Evolutionary conservation across 2,797 vertebrate genomes (phyloP), one percentile per base, ranked within the genome.

Genomic region (Moxostoma hubbsi): DNA sequence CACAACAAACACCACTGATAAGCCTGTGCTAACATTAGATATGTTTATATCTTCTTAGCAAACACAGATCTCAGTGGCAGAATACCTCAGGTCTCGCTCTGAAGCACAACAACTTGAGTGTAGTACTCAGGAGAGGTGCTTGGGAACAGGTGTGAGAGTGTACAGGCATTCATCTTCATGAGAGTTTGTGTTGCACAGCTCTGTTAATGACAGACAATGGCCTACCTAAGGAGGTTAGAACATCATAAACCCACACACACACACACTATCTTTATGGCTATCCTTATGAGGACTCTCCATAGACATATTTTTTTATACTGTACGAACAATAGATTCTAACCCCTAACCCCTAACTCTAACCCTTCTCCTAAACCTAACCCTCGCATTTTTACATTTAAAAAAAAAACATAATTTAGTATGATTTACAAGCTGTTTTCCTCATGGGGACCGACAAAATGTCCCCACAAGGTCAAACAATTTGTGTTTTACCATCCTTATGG

Each of bases 161-260:
- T 69, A 72, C 62, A 66, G 69, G 18, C 85, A 87, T 85, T 82
- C 71, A 75, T 87, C 83, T 83, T 84, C 77, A 84, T 51, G 74
- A 49, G 74, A 68, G 77, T 84, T 51, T 81, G 36, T 68, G 12
- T 62, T 81, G 66, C 75, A 81, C 67, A 79, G 81, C 81, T 69
- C 58, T 77, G 72, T 81, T 76, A 82, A 85, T 74, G 72, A 81
- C 67, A 83, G 76, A 72, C 81, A 75, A 74, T 82, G 84, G 77
- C 88, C 77, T 84, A 92, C 88, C 92, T 89, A 88, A 93, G 91
- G 91, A 93, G 93, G 93, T 94, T 92, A 85, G 67, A 54, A 74
- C 57, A 72, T 74, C 77, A 58, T 68, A 68, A 77, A 62, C 64
- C 53, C 36, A 73, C 70, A n/a, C 62, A 71, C 77, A 54, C 53